Evolutionary conservation across 2,797 vertebrate genomes (phyloP), one percentile per base, ranked within the genome.

Genomic region (Poecilia picta): DNA sequence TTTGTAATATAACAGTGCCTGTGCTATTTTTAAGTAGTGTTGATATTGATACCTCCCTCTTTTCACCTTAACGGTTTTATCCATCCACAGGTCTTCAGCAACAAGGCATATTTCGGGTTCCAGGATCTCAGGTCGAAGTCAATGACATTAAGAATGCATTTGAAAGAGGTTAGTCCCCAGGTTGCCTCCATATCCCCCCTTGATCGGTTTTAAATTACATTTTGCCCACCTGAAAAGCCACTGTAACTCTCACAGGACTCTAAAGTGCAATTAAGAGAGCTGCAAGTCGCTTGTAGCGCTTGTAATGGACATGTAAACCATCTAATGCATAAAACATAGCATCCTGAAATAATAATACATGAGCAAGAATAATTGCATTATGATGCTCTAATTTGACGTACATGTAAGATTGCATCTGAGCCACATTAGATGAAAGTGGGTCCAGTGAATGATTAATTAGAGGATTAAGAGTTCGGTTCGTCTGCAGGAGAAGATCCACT

Each of bases 91-190:
- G 98, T 87, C 97, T 99, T 74, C 98, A 99, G 93, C 98, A 99
- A 75, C 97, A 99, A 92, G 98, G 98, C 79, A 99, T 99, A 93
- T 99, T 99, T 94, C 92, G 98, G 89, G 98, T 99, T 88, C 98
- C 98, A 13, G 98, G 98, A 91, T 99, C 98, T 88, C 98, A 99
- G 92, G 97, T 99, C 73, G 98, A 99, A 96, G 98, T 99, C 91
- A 99, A 99, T 2, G 98, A 99, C 92, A 99, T 99, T 94, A 99
- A 99, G 95, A 99, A 99, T 92, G 98, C 98, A 36, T 99, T 99
- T 94, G 98, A 99, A 93, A 97, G 98, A 98, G 98, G 98, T 99
- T 82, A 86, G 97, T 92, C 49, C 80, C 87, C 39, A 23, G 74
- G 73, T 81, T 16, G 10, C 68, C 51, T 5, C 62, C 53, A 81